Base-by-base conservation (phyloP, 1,140 invertebrate genomes). In the Coelopa frigida region DNA sequence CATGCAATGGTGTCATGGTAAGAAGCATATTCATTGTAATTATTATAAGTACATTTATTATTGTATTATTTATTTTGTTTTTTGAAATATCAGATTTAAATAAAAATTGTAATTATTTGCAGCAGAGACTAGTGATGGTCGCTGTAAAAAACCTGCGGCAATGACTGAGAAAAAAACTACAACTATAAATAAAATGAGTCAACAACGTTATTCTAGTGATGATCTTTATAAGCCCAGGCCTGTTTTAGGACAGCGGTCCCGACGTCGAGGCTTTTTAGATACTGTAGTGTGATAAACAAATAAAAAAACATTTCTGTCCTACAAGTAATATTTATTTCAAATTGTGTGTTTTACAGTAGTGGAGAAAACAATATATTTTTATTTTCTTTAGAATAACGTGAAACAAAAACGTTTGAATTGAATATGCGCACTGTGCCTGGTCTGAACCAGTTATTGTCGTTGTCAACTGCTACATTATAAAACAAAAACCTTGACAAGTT, bases 151-250 rank as follows among this genome's bases (percentile, higher is more conserved):
- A 15, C 15, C 36, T 12, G 22, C n/a, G 36, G 4, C n/a, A 38
- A 12, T 17, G n/a, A n/a, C n/a, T n/a, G n/a, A n/a, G n/a, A n/a
- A n/a, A n/a, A n/a, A n/a, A n/a, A n/a, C n/a, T n/a, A n/a, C n/a
- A n/a, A n/a, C n/a, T n/a, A 53, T 47, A 17, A 44, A 46, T 47
- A 66, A 66, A 48, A 44, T 61, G 5, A 61, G 52, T 33, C 63
- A 63, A 49, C 62, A 65, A 49, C 74, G 78, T 45, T 83, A 83
- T 53, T 75, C 76, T 29, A 80, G 75, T 52, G 78, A 81, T 57
- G 81, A 83, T 71, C 66, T 83, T 47, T 83, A 82, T 64, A 83
- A 83, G 64, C 81, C 81, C 44, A 72, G 81, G 52, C 77, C 77
- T 24, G 56, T 80, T 18, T 51, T 61, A 38, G 59, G 68, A 54